These are phyloP conservation scores for Gila orcuttii DNA, from an alignment of 2,113 vertebrate species.

Conservation along the genomic window DNA sequence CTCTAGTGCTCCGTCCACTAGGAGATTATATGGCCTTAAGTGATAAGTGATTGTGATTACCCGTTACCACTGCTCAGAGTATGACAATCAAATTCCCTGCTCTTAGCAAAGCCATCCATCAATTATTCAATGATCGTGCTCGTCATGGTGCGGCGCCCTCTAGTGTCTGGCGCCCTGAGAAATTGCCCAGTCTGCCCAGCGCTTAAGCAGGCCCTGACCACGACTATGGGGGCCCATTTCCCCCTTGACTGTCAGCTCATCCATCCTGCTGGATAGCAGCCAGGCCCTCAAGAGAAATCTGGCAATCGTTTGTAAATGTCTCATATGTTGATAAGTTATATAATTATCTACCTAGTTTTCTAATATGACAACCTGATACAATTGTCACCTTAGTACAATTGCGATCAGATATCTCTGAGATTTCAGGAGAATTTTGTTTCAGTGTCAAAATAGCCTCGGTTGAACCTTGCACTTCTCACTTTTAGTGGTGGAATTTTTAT, in stretches of 20 bases:
- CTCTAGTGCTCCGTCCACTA: no score
- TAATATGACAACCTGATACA: slow-evolving; percentile 3
- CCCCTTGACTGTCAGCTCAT: not conserved
- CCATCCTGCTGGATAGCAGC: not conserved
- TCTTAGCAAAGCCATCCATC: no score
- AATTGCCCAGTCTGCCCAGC: no score
- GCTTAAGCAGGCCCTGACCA: no score
- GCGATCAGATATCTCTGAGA: not conserved
- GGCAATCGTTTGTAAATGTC: not conserved
- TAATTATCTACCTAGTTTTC: not conserved
- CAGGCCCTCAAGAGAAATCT: not conserved
- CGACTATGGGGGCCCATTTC: not conserved
- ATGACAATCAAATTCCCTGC: no score
- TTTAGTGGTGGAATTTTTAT: not conserved
- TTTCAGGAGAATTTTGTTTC: not conserved
- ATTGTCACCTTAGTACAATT: slow-evolving; percentile 5
- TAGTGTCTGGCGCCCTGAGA: no score
- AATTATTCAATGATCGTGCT: no score
- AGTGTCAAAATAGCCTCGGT: not conserved
- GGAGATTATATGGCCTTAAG: no score
- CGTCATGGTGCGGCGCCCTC: no score
- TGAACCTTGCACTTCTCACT: not conserved
- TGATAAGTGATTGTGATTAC: no score
- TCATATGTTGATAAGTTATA: not conserved
- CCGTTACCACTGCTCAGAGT: no score